Evolutionary conservation across 2,888 invertebrate species (phyloP).

Genomic region (Meandrusa payeni): DNA sequence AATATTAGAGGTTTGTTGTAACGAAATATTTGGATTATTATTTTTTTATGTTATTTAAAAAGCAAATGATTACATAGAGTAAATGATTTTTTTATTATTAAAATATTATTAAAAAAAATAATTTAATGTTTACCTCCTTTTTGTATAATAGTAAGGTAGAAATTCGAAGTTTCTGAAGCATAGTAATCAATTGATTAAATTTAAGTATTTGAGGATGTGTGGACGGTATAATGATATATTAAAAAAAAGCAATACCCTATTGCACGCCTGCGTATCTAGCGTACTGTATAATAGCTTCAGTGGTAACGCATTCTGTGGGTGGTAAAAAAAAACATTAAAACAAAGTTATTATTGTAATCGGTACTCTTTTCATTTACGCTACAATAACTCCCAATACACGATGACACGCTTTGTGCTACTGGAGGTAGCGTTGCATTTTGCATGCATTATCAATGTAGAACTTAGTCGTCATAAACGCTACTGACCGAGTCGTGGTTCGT

Average conservation of each 20-base stretch:
- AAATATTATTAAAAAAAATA: conserved; percentile 42
- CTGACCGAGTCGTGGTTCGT: too few species aligned
- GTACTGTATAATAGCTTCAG: conserved; percentile 38
- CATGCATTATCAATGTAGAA: too few species aligned
- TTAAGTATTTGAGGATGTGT: conserved; percentile 33
- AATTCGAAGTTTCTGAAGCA: conserved; percentile 51
- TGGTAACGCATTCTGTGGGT: conserved; percentile 25
- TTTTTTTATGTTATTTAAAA: conserved; percentile 76
- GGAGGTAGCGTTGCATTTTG: too few species aligned
- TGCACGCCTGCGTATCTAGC: conserved; percentile 44
- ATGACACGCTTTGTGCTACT: too few species aligned
- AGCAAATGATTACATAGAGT: conserved; percentile 66
- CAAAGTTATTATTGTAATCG: conserved; percentile 21
- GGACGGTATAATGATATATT: conserved; percentile 36
- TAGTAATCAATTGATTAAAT: conserved; percentile 46
- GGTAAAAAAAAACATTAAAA: conserved; percentile 22
- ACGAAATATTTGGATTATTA: conserved; percentile 68
- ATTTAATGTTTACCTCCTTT: conserved; percentile 69
- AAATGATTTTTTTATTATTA: conserved; percentile 56
- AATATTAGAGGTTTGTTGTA: conserved; percentile 67
- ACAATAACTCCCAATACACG: background rate
- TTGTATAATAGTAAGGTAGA: conserved; percentile 60
- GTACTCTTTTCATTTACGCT: conserved; percentile 17
- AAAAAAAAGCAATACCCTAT: conserved; percentile 44
- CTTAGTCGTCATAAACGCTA: too few species aligned